These are phyloP conservation scores for Drosophila buzzatii DNA, from an alignment of 2,888 invertebrate genomes.

Conservation along the genomic window DNA sequence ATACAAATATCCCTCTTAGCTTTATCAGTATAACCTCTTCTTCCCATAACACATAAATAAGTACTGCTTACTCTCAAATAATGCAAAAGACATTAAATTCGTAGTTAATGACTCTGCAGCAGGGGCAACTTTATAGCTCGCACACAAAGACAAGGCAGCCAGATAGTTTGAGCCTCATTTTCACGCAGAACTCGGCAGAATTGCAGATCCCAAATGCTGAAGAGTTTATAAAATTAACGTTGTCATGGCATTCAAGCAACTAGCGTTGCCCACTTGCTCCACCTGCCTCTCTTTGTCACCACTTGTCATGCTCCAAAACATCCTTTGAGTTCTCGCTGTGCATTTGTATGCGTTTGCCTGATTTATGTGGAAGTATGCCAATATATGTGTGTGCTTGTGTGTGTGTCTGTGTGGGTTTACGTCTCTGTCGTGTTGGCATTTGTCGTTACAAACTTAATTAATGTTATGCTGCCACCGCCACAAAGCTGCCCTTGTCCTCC, in stretches of 20 bases:
- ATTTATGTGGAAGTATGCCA: conserved; percentile 56
- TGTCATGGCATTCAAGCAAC: conserved; percentile 71
- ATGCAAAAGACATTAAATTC: neutral
- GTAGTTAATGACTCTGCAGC: conserved; percentile 42
- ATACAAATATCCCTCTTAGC: no score
- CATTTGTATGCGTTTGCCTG: conserved; percentile 64
- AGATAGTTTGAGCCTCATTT: conserved; percentile 33
- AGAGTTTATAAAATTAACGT: conserved; percentile 81
- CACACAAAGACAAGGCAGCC: conserved; percentile 30
- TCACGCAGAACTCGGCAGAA: conserved; percentile 16
- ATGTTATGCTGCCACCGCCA: conserved; percentile 68
- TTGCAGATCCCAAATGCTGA: conserved; percentile 48
- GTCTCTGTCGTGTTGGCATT: conserved; percentile 73
- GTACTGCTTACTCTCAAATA: no score
- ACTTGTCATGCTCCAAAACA: conserved; percentile 64
- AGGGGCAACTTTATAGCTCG: conserved; percentile 42
- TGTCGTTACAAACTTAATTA: conserved; percentile 78
- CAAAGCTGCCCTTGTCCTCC: conserved; percentile 56
- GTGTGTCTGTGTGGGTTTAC: conserved; percentile 48
- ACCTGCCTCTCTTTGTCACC: conserved; percentile 4
- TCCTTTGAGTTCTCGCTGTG: conserved; percentile 65
- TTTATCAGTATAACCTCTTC: no score
- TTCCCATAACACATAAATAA: no score
- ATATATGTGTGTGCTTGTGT: neutral
- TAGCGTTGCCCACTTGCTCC: conserved; percentile 15